These are phyloP conservation scores for Chymomyza caudatula DNA, from an alignment of 2,888 invertebrate genomes.

Conservation along the genomic window DNA sequence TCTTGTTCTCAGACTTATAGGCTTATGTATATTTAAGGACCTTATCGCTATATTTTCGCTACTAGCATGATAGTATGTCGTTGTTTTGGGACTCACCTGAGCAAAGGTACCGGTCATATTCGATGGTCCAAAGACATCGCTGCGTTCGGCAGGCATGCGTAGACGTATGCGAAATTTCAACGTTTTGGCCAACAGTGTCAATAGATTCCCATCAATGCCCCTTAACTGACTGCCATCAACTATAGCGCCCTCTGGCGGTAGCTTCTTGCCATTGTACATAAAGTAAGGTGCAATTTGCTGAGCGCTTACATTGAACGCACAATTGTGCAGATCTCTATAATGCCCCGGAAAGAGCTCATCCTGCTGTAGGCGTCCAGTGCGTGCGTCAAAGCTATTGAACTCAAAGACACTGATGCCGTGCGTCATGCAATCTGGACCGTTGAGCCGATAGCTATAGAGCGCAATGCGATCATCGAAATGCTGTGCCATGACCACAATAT, in stretches of 20 bases:
- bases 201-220: constrained; percentile 69
- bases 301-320: constrained; percentile 55
- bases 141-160: constrained; percentile 39
- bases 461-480: constrained; percentile 19
- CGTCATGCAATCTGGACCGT: constrained; percentile 23
- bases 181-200: constrained; percentile 47
- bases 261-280: constrained; percentile 38
- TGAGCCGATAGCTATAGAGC: constrained; percentile 36
- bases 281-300: constrained; percentile 56
- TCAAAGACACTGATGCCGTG: constrained; percentile 31
- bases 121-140: constrained; percentile 26
- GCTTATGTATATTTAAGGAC: no score
- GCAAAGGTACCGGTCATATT: constrained; percentile 56
- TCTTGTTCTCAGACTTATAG: no score
- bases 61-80: no score
- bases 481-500: constrained; percentile 59
- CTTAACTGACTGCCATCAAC: constrained; percentile 30
- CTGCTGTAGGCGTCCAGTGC: constrained; percentile 23
- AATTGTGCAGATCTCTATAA: constrained; percentile 44
- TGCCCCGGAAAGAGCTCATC: constrained; percentile 52
- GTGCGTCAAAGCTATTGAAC: constrained; percentile 42
- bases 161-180: constrained; percentile 60
- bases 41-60: no score
- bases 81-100: constrained; percentile 64
- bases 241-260: constrained; percentile 22